phyloP scores from a whole-genome alignment of 2,888 invertebrate species.

The Lamproptera curius region DNA sequence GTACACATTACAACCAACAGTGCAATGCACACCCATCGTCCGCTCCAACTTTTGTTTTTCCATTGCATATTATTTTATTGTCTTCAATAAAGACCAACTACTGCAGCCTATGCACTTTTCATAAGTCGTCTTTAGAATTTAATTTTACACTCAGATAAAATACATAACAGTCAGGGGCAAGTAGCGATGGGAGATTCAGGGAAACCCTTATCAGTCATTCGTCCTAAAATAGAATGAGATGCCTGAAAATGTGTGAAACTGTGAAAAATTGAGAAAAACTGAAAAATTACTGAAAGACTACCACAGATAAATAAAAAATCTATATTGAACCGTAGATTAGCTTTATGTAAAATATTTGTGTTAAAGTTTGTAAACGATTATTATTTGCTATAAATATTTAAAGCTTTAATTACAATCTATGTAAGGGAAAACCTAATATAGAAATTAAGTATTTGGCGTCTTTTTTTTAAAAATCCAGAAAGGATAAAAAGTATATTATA shows the following conservation, averaged over 20 bases:
- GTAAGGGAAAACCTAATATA: no score
- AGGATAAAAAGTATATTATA: no score
- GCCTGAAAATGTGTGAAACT: constrained; percentile 57
- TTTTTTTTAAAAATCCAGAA: no score
- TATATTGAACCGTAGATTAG: constrained; percentile 1
- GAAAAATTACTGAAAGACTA: constrained; percentile 34
- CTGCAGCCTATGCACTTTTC: constrained; percentile 41
- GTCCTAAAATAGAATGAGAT: constrained; percentile 70
- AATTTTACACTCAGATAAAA: constrained; percentile 32
- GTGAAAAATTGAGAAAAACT: constrained; percentile 56
- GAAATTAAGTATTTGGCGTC: no score
- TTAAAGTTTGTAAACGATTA: no score
- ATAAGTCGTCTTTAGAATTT: constrained; percentile 45
- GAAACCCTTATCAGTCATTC: constrained; percentile 64
- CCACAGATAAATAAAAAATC: constrained; percentile 4
- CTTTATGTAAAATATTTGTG: no score
- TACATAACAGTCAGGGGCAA: constrained; percentile 44
- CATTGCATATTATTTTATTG: constrained; percentile 65
- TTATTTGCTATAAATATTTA: no score
- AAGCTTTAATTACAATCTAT: no score
- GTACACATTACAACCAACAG: constrained; percentile 43
- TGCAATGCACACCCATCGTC: constrained; percentile 54
- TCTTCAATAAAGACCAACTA: constrained; percentile 33
- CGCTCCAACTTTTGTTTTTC: constrained; percentile 57
- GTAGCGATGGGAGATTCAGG: constrained; percentile 39